Conservation (phyloP, 2,797 vertebrate genomes). For the Peromyscus melanophrys region DNA sequence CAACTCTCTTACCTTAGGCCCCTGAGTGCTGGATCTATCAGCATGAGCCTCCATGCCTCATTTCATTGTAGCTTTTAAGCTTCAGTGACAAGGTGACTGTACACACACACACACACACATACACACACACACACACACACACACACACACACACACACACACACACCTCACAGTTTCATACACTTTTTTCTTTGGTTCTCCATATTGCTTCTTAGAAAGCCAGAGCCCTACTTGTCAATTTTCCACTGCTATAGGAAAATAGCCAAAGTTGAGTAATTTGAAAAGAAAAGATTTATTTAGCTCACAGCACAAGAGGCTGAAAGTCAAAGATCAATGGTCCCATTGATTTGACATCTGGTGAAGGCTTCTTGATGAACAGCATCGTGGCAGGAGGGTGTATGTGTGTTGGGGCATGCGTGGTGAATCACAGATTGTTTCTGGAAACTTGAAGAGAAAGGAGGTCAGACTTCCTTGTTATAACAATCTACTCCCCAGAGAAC, state of each 20-base stretch:
- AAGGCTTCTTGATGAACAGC: background rate
- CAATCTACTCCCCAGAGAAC: too few species aligned
- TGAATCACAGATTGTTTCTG: background rate
- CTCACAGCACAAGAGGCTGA: background rate
- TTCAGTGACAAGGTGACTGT: background rate
- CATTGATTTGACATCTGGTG: background rate
- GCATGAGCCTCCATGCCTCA: background rate
- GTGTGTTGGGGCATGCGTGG: background rate
- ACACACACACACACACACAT: too few species aligned
- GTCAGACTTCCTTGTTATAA: background rate
- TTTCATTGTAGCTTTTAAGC: background rate
- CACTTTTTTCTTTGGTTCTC: background rate
- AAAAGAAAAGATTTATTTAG: conserved; percentile 1
- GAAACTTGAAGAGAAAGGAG: background rate
- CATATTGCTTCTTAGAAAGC: background rate
- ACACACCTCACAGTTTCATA: background rate
- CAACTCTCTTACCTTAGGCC: background rate
- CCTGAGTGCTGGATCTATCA: background rate
- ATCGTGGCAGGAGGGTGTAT: background rate
- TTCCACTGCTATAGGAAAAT: background rate
- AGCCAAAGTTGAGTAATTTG: background rate
- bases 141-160: too few species aligned
- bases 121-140: too few species aligned
- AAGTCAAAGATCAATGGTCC: background rate
- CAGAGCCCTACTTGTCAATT: background rate